Evolutionary conservation across 1,140 invertebrate genomes (phyloP).

Genomic region (Chionoecetes opilio): DNA sequence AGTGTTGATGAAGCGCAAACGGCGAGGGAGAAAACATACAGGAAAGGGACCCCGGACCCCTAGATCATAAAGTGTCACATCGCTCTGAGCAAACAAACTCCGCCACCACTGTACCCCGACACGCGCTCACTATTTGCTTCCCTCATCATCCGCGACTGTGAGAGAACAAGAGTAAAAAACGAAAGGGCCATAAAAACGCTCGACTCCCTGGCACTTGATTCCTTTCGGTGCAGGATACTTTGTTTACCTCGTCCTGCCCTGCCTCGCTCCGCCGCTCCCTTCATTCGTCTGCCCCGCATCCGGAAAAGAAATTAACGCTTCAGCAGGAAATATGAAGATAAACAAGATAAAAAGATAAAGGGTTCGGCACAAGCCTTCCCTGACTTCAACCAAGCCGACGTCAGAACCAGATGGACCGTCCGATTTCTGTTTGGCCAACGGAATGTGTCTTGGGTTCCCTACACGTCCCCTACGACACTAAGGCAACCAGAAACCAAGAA

Average conservation of each 20-base stretch:
- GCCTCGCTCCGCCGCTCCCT: background rate
- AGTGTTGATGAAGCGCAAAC: background rate
- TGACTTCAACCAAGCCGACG: slow-evolving; percentile 75
- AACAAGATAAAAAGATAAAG: slow-evolving; percentile 77
- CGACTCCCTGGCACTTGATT: background rate
- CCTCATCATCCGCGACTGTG: background rate
- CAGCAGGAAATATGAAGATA: slow-evolving; percentile 76
- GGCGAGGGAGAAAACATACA: background rate
- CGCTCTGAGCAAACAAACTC: slow-evolving; percentile 38
- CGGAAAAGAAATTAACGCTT: slow-evolving; percentile 51
- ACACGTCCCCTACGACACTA: background rate
- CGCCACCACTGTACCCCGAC: background rate
- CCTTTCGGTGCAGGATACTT: background rate
- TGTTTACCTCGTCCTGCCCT: background rate
- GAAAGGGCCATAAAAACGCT: background rate
- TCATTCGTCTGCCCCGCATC: slow-evolving; percentile 61
- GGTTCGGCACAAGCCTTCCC: slow-evolving; percentile 67
- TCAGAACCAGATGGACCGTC: slow-evolving; percentile 59
- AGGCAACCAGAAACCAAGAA: background rate
- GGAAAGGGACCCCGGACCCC: background rate
- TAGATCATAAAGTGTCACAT: background rate
- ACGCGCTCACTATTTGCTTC: slow-evolving; percentile 48
- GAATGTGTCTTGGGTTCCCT: background rate
- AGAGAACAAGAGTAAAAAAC: background rate
- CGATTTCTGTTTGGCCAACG: background rate